Evolutionary conservation across 2,888 invertebrate species (phyloP).

Genomic region (Omphaloscelis lunosa): DNA sequence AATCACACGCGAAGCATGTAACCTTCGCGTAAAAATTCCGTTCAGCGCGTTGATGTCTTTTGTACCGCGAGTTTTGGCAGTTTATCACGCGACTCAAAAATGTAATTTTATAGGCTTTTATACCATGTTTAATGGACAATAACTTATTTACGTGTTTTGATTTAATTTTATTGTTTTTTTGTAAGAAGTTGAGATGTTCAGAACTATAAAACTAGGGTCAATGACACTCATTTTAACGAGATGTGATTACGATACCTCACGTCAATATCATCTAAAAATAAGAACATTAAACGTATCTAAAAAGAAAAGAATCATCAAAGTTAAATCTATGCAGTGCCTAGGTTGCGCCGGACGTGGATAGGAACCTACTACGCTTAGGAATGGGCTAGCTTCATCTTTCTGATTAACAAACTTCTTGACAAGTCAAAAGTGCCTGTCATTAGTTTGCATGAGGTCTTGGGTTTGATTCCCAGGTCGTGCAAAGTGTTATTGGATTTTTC

Average conservation of each 20-base stretch:
- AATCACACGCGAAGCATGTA: not conserved
- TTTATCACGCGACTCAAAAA: slow-evolving; percentile 13
- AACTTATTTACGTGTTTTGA: slow-evolving; percentile 49
- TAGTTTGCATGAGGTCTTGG: too few species aligned
- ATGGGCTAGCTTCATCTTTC: too few species aligned
- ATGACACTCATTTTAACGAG: slow-evolving; percentile 14
- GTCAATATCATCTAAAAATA: slow-evolving; percentile 8
- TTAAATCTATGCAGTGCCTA: too few species aligned
- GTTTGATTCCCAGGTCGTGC: too few species aligned
- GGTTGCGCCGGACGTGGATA: too few species aligned
- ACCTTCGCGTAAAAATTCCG: not conserved
- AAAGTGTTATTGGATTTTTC: too few species aligned
- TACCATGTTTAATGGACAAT: slow-evolving; percentile 45
- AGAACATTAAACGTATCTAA: not conserved
- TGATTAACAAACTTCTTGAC: too few species aligned
- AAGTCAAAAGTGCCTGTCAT: too few species aligned
- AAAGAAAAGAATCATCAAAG: too few species aligned
- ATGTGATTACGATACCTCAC: not conserved
- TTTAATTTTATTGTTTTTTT: slow-evolving; percentile 51
- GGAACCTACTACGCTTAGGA: too few species aligned
- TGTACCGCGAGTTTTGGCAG: slow-evolving; percentile 20
- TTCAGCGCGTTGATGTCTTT: slow-evolving; percentile 60
- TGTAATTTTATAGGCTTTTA: slow-evolving; percentile 14
- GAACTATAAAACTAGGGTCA: slow-evolving; percentile 15
- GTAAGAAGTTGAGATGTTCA: slow-evolving; percentile 29